A percentile compares a stretch with the other conserved stretches of the same genome.
phyloP scores from a whole-genome alignment of 2,888 invertebrate species.

The Orgyia antiqua region DNA sequence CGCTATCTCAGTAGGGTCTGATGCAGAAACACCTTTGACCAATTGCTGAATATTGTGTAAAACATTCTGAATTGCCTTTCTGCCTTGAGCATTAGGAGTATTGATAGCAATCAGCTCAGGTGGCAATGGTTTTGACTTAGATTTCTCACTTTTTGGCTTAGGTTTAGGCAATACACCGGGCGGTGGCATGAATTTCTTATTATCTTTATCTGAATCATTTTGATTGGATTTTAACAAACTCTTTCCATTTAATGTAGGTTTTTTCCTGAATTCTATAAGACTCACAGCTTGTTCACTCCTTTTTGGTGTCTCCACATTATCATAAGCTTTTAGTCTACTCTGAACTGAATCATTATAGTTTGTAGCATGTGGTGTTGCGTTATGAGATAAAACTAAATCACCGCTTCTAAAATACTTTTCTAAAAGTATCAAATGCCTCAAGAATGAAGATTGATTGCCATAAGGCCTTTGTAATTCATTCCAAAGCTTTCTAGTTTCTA shows the following conservation, averaged over 20 bases:
- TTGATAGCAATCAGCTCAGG: conserved; percentile 80
- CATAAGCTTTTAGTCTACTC: conserved; percentile 87
- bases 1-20: conserved; percentile 65
- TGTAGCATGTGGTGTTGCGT: conserved; percentile 84
- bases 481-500: conserved; percentile 89
- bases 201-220: conserved; percentile 43
- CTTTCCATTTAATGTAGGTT: conserved; percentile 61
- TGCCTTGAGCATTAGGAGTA: conserved; percentile 63
- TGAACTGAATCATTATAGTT: conserved; percentile 90
- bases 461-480: conserved; percentile 90
- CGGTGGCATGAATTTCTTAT: conserved; percentile 56
- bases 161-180: conserved; percentile 44
- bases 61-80: conserved; percentile 68
- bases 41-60: conserved; percentile 69
- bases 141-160: conserved; percentile 45
- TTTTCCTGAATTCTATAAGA: conserved; percentile 65
- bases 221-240: conserved; percentile 65
- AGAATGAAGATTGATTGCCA: conserved; percentile 91
- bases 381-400: conserved; percentile 84
- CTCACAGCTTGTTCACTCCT: conserved; percentile 51
- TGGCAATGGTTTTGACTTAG: conserved; percentile 61
- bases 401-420: conserved; percentile 92
- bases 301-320: conserved; percentile 71
- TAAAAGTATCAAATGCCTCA: conserved; percentile 87
- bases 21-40: conserved; percentile 65